Conservation (phyloP, 2,113 vertebrate genomes). For the Anguilla japonica region DNA sequence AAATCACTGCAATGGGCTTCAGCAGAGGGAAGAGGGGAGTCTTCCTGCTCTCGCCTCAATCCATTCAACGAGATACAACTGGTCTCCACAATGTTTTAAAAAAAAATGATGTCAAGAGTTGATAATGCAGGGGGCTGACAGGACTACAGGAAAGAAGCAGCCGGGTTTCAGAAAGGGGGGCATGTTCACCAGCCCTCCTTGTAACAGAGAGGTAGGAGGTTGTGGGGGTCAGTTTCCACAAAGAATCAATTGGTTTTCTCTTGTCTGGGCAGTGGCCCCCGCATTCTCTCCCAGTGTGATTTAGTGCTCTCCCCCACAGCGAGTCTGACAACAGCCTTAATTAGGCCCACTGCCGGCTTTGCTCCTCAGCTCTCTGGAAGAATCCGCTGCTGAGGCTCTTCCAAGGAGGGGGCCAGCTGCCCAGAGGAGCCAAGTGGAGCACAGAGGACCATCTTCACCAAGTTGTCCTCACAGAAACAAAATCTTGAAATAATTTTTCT, state of each 20-base stretch:
- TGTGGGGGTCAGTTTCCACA: slow-evolving; percentile 32
- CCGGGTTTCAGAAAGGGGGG: slow-evolving; percentile 17
- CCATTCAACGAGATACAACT: slow-evolving; percentile 23
- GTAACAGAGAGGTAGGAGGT: neutral
- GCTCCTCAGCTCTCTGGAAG: neutral
- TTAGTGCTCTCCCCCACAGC: slow-evolving; percentile 20
- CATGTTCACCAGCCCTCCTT: neutral
- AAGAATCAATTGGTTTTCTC: slow-evolving; percentile 13
- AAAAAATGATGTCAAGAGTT: slow-evolving; percentile 51
- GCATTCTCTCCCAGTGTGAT: slow-evolving; percentile 23
- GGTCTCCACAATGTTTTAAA: slow-evolving; percentile 27
- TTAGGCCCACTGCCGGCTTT: slow-evolving; percentile 14
- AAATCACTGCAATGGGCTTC: slow-evolving; percentile 85
- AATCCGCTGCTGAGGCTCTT: neutral
- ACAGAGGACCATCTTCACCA: neutral
- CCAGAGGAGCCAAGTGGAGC: neutral
- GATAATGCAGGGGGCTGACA: slow-evolving; percentile 37
- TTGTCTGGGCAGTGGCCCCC: neutral
- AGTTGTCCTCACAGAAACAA: neutral
- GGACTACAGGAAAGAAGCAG: slow-evolving; percentile 32
- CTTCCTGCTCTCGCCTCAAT: slow-evolving; percentile 16
- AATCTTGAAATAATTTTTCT: neutral
- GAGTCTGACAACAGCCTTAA: slow-evolving; percentile 28
- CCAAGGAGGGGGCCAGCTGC: neutral
- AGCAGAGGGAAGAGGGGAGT: slow-evolving; percentile 51